Percentiles rank a stretch among this genome's conserved stretches.
These are phyloP conservation scores for Paratilapia polleni DNA, from an alignment of 2,113 vertebrate species.

Conservation along the genomic window DNA sequence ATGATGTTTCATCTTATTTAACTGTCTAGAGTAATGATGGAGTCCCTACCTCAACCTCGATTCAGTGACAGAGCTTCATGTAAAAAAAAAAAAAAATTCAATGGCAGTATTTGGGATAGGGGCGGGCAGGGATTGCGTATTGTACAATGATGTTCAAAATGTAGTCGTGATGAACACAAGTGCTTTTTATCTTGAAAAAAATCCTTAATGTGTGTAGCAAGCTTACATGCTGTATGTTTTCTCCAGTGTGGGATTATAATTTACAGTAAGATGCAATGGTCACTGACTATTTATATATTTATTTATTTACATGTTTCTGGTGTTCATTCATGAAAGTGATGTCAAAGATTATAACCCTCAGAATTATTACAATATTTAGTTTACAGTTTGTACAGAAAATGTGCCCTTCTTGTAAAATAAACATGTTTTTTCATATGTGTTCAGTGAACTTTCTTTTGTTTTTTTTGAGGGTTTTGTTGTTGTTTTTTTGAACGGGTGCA, in stretches of 20 bases:
- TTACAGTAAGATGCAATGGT: constrained; percentile 50
- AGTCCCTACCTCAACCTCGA: constrained; percentile 62
- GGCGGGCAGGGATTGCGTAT: constrained; percentile 65
- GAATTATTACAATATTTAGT: constrained; percentile 71
- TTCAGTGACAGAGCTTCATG: constrained; percentile 53
- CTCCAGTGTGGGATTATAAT: constrained; percentile 66
- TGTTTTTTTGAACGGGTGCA: constrained; percentile 10
- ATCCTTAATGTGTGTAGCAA: constrained; percentile 76
- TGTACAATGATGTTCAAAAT: constrained; percentile 80
- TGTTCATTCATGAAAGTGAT: constrained; percentile 74
- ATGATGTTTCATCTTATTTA: constrained; percentile 21
- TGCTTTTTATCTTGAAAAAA: constrained; percentile 78
- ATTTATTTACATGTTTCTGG: constrained; percentile 70
- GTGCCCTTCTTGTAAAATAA: constrained; percentile 82
- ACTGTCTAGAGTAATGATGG: constrained; percentile 21
- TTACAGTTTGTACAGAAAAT: constrained; percentile 78
- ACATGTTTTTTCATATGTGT: constrained; percentile 58
- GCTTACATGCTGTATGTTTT: constrained; percentile 71
- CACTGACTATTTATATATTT: constrained; percentile 66
- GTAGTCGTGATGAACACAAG: constrained; percentile 81
- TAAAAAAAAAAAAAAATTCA: constrained; percentile 51
- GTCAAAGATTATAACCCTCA: constrained; percentile 71
- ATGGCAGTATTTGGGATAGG: constrained; percentile 53
- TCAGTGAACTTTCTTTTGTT: background rate
- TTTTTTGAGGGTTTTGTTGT: background rate